Conservation (phyloP, 2,113 vertebrate genomes). For the Physeter macrocephalus region DNA sequence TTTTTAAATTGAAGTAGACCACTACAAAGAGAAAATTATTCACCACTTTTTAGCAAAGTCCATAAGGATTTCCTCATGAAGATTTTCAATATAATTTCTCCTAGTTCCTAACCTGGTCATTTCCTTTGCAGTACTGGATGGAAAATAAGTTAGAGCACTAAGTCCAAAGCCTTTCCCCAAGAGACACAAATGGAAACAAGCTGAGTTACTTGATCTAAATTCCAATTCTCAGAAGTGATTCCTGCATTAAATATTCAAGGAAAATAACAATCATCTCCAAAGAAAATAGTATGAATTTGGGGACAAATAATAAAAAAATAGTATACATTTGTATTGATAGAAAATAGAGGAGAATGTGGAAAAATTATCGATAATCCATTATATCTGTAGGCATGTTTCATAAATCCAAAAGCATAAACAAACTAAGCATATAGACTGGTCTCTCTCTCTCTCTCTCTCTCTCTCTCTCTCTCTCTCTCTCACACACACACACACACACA, state of each 20-base stretch:
- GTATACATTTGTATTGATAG: background rate
- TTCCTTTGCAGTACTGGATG: constrained; percentile 37
- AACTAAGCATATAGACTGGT: background rate
- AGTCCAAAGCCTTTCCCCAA: constrained; percentile 44
- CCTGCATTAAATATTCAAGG: constrained; percentile 35
- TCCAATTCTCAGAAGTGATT: constrained; percentile 51
- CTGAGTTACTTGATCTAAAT: constrained; percentile 53
- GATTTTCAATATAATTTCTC: constrained; percentile 49
- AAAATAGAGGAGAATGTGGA: background rate
- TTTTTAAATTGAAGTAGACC: constrained; percentile 10
- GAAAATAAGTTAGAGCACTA: constrained; percentile 43
- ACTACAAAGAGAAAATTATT: constrained; percentile 26
- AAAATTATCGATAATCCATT: background rate
- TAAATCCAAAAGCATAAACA: constrained; percentile 25
- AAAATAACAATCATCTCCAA: constrained; percentile 9
- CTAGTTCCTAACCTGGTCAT: constrained; percentile 40
- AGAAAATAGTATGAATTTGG: background rate
- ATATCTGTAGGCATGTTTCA: background rate
- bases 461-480: no score
- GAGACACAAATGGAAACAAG: constrained; percentile 37
- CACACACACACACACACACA: background rate
- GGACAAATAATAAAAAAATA: constrained; percentile 35
- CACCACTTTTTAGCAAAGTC: constrained; percentile 23
- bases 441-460: no score
- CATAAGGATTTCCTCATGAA: background rate